Evolutionary conservation across 2,888 invertebrate species (phyloP).

Genomic region (Stenoptilia bipunctidactyla): DNA sequence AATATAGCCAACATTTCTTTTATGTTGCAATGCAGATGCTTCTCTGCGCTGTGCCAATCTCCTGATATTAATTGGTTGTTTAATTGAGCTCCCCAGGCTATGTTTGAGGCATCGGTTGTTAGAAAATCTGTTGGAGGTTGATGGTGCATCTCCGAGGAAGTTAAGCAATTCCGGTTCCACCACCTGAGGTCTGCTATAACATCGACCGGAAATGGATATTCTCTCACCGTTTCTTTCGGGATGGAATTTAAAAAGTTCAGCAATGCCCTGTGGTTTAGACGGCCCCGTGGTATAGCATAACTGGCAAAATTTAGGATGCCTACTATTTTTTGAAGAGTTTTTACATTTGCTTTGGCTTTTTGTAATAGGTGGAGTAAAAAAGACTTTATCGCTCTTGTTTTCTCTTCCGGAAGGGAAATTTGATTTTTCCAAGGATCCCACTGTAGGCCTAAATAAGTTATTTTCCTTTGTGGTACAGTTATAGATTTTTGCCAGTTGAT

Average conservation of each 20-base stretch:
- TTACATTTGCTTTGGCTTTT: not conserved
- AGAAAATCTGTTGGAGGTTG: conserved; percentile 2
- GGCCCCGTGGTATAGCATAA: conserved; percentile 7
- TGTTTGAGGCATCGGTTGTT: conserved; percentile 9
- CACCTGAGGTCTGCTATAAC: conserved; percentile 4
- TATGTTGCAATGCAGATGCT: not conserved
- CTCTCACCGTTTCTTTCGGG: not conserved
- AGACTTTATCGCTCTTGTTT: not conserved
- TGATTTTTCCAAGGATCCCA: conserved; percentile 3
- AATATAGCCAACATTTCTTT: not conserved
- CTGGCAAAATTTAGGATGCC: conserved; percentile 8
- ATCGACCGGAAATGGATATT: not conserved
- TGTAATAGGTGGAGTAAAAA: not conserved
- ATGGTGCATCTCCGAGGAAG: not conserved
- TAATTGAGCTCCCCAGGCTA: conserved; percentile 7
- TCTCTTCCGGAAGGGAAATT: conserved; percentile 1
- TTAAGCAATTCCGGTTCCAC: conserved; percentile 5
- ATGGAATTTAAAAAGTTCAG: not conserved
- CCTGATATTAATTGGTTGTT: conserved; percentile 3
- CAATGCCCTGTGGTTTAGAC: conserved; percentile 9
- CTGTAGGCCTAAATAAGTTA: conserved; percentile 5
- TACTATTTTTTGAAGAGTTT: not conserved
- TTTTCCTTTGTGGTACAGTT: not conserved
- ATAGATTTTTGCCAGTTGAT: not conserved
- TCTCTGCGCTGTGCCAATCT: not conserved